Base-by-base conservation (phyloP, 2,888 invertebrate genomes). In the Caradrina clavipalpis region DNA sequence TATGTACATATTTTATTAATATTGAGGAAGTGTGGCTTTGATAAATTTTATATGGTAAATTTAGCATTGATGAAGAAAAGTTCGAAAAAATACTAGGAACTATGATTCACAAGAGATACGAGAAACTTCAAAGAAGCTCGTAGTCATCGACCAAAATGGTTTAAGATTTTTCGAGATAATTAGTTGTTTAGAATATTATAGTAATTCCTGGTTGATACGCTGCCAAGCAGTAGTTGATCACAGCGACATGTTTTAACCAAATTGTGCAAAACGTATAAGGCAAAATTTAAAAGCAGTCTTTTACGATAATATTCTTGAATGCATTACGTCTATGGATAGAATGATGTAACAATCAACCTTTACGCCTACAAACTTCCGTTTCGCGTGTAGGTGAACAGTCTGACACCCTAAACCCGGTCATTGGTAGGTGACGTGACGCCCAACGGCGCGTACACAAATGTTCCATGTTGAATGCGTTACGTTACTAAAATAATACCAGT, bases 281-380 rank as follows among this genome's bases (percentile, higher is more conserved):
- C 51, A 19, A 66, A 61, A 57, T 21, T 53, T 53, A 59, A 75
- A 85, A 81, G 76, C 71, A 75, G 66, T 70, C 35, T 77, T 84
- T 80, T 80, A 79, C 64, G 70, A 72, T 69, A 73, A 75, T 68
- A 82, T 62, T 61, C 61, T 68, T 69, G 70, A 79, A 81, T 86
- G 64, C 62, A 81, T 73, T 65, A 78, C 77, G 69, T 85, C 76
- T 84, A 73, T 47, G 73, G 73, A 74, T 50, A 72, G 70, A 81
- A 86, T 93, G 92, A 93, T 92, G 93, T 92, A 93, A 93, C 84
- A 80, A 76, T 82, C 89, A 92, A 93, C 94, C 93, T 94, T 93
- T 88, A 90, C 94, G 85, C 94, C 93, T 87, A 93, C 94, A 73
- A 57, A 84, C 84, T 87, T 89, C 87, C 88, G 72, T 82, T 70